phyloP scores from a whole-genome alignment of 2,888 invertebrate species.

The Tipula unca region DNA sequence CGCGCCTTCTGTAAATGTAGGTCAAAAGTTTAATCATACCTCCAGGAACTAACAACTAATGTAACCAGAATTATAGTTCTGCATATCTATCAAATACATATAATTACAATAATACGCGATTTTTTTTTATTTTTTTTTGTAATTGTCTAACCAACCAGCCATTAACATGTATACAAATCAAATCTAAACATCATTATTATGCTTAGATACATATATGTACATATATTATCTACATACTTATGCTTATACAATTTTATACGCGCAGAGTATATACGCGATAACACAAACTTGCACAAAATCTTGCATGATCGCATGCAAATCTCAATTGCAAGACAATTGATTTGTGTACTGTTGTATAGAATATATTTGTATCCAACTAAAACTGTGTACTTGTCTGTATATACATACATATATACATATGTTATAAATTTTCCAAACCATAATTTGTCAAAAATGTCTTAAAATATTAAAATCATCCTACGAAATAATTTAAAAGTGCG shows the following conservation, averaged over 20 bases:
- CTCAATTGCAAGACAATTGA: neutral
- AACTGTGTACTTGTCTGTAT: neutral
- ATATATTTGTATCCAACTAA: neutral
- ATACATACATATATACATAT: neutral
- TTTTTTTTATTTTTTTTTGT: neutral
- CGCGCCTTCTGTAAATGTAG: neutral
- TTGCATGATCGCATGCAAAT: neutral
- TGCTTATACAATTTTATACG: neutral
- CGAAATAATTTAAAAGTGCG: neutral
- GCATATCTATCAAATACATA: neutral
- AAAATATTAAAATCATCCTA: neutral
- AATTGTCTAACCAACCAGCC: neutral
- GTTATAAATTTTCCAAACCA: neutral
- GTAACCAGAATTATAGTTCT: neutral
- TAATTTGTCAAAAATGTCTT: neutral
- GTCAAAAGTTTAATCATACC: neutral
- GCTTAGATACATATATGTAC: neutral
- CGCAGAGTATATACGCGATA: no score
- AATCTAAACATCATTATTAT: neutral
- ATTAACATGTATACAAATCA: neutral
- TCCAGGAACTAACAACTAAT: neutral
- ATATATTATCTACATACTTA: neutral
- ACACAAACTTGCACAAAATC: neutral
- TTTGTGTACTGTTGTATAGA: no score
- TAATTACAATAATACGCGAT: neutral